Base-by-base conservation (phyloP, 1,140 invertebrate genomes). In the Trachymyrmex cornetzi region DNA sequence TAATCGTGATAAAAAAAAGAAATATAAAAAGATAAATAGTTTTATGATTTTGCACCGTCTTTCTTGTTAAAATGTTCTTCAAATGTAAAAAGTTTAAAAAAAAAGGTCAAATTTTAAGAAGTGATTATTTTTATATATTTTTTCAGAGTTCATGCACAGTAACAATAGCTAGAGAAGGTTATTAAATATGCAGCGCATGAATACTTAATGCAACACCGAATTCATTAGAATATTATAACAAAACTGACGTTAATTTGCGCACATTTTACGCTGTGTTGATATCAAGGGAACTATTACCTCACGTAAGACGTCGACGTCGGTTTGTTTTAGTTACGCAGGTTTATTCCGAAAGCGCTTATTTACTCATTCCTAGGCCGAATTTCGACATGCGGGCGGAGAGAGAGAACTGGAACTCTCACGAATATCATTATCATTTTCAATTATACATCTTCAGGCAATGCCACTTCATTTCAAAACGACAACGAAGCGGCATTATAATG, bases 351-450 rank as follows among this genome's bases (percentile, higher is more conserved):
- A 85, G 53, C 53, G 64, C 64, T 85, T 74, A 71, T 87, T 84
- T 84, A 67, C 71, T 87, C 69, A 48, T 55, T 66, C 22, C 24
- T 27, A 55, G 22, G 19, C 19, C 12, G 80, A 27, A 87, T 87
- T 84, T 74, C n/a, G 66, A 30, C 34, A 50, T 53, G 38, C 80
- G 55, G 69, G 69, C 14, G 12, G 38, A 44, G 9, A 44, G 38
- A 44, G 38, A 44, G 14, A 24, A 14, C 69, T 61, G 16, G 19
- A 79, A 48, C 24, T 53, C 59, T 53, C 12, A 16, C 22, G 55
- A 84, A 84, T 84, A 84, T 84, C 44, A 74, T 84, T 84, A 74
- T 84, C 69, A 84, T 75, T 84, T 75, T 75, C 69, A 84, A 63
- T 84, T 74, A 50, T 48, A 22, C n/a, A 57, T 61, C 69, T 75